Conservation (phyloP, 92 coral and sea anemone species). For the Heteractis magnifica region DNA sequence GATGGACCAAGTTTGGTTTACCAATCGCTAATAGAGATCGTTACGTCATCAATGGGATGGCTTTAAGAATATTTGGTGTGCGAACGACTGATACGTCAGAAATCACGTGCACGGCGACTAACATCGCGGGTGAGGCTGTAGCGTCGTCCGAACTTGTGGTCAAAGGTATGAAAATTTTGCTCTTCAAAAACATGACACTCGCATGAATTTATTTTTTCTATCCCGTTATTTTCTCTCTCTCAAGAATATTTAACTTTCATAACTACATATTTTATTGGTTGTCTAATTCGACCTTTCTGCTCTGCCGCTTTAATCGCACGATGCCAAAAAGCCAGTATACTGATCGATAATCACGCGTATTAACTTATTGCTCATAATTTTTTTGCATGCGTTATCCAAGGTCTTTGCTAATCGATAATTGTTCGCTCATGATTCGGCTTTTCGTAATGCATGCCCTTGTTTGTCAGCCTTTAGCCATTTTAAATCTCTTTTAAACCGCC, state of each 20-base stretch:
- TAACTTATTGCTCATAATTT: neutral
- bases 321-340: neutral
- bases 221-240: too few relatives aligned
- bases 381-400: neutral
- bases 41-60: slow-evolving; percentile 24
- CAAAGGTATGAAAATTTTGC: slow-evolving; percentile 40
- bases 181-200: neutral
- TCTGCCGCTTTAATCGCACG: neutral
- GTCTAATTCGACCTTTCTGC: neutral
- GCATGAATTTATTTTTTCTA: too few relatives aligned
- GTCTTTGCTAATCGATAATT: neutral
- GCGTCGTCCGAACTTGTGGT: slow-evolving; percentile 63
- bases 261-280: neutral
- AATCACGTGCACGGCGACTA: slow-evolving; percentile 69
- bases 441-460: neutral
- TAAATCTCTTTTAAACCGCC: neutral
- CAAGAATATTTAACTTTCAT: too few relatives aligned
- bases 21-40: slow-evolving; percentile 22
- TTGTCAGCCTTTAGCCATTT: neutral
- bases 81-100: slow-evolving; percentile 51
- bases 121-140: slow-evolving; percentile 49
- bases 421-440: neutral
- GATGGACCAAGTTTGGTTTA: slow-evolving; percentile 60
- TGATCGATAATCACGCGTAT: slow-evolving; percentile 18
- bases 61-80: slow-evolving; percentile 50